A percentile compares a stretch with the other conserved stretches of the same genome.
phyloP scores from a whole-genome alignment of 2,797 vertebrate species.

The Pangasius mekongensis region DNA sequence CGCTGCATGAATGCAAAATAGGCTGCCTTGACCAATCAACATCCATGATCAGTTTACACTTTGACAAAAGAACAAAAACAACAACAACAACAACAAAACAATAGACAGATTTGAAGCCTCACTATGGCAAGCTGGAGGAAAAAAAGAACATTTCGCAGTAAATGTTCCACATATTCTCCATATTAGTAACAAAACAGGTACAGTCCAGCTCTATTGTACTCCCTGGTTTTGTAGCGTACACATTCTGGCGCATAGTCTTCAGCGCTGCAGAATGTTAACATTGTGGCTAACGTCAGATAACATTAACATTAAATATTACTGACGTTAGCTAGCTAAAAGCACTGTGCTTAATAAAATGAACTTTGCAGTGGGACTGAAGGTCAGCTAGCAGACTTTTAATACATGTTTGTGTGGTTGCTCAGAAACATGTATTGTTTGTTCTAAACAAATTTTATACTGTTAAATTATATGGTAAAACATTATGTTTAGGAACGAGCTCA shows the following conservation, averaged over 20 bases:
- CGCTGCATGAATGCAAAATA: background rate
- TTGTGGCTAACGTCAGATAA: background rate
- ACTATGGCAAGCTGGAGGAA: background rate
- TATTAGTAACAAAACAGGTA: background rate
- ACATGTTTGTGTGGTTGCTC: conserved; percentile 9
- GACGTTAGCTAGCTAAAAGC: conserved; percentile 1
- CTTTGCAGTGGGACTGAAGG: background rate
- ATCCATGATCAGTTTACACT: background rate
- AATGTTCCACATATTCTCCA: background rate
- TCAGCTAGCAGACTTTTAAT: background rate
- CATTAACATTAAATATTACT: conserved; percentile 6
- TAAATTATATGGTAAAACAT: background rate
- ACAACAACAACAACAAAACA: background rate
- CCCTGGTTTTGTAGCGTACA: background rate
- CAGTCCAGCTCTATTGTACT: conserved; percentile 3
- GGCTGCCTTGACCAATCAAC: background rate
- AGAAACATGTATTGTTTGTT: background rate
- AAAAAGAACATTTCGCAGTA: background rate
- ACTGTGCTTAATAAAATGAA: background rate
- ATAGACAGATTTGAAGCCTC: background rate
- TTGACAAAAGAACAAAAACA: background rate
- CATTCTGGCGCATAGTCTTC: background rate
- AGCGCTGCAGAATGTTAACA: background rate
- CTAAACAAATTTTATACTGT: background rate
- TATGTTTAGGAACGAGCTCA: background rate